phyloP scores from a whole-genome alignment of 2,797 vertebrate species.

The Gadopsis bispinosus region DNA sequence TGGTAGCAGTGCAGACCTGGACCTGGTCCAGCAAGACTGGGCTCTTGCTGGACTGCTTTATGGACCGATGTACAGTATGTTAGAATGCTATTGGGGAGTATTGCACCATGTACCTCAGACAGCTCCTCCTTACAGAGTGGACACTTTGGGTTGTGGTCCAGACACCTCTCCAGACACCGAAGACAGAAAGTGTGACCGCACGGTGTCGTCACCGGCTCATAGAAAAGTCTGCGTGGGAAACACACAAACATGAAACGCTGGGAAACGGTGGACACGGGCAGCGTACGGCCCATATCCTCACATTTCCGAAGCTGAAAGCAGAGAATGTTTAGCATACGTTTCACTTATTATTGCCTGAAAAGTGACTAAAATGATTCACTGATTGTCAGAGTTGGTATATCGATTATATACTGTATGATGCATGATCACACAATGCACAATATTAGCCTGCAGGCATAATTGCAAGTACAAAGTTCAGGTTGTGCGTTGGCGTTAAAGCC shows the following conservation, averaged over 20 bases:
- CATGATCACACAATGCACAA: not conserved
- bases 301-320: not conserved
- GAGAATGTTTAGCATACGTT: not conserved
- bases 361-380: not conserved
- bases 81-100: too few relatives aligned
- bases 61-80: not conserved
- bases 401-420: not conserved
- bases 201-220: constrained; percentile 92
- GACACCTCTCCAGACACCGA: constrained; percentile 93
- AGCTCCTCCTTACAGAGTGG: constrained; percentile 94
- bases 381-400: not conserved
- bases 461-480: not conserved
- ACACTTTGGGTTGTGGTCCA: constrained; percentile 93
- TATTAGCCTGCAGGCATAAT: not conserved
- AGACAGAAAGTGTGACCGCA: constrained; percentile 96
- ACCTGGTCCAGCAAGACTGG: too few relatives aligned
- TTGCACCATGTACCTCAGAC: constrained; percentile 83
- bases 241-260: constrained; percentile 3
- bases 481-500: not conserved
- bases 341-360: not conserved
- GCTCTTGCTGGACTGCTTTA: too few relatives aligned
- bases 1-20: too few relatives aligned
- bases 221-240: constrained; percentile 70
- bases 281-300: not conserved
- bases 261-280: not conserved